Percentiles rank a stretch among this genome's conserved stretches.
These are phyloP conservation scores for Enoplosus armatus DNA, from an alignment of 2,797 vertebrate species.

Conservation along the genomic window DNA sequence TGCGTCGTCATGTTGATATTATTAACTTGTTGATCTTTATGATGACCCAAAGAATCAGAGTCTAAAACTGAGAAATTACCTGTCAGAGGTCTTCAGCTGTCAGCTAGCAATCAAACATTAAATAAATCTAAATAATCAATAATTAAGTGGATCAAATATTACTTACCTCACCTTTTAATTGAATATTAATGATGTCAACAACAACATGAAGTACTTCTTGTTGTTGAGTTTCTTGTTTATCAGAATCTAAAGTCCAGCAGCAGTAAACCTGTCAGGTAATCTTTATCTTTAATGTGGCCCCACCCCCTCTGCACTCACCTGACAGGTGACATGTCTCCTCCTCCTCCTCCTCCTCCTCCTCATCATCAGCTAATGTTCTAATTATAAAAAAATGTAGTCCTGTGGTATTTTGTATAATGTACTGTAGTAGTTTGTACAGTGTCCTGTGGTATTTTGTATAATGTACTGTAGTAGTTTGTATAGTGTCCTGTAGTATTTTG, in stretches of 20 bases:
- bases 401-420: no score
- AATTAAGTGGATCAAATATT: neutral
- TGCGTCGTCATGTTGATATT: no score
- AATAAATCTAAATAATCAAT: neutral
- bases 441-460: no score
- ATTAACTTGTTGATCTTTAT: neutral
- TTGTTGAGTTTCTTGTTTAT: slow-evolving; percentile 18
- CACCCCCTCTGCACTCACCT: neutral
- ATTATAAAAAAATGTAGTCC: no score
- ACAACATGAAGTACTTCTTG: neutral
- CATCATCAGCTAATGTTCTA: no score
- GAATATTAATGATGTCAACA: no score
- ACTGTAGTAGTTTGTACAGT: no score
- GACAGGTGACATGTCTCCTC: neutral
- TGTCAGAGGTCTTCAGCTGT: neutral
- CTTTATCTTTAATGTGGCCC: slow-evolving; percentile 1
- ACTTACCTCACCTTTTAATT: neutral
- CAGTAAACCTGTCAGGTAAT: slow-evolving; percentile 50
- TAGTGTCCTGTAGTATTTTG: no score
- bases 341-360: no score
- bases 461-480: no score
- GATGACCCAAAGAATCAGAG: no score
- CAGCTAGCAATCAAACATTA: neutral
- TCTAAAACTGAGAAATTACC: no score
- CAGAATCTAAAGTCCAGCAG: slow-evolving; percentile 52